Evolutionary conservation across 2,888 invertebrate species (phyloP), one percentile per base, ranked within the genome.

Genomic region (Tenodera sinensis): DNA sequence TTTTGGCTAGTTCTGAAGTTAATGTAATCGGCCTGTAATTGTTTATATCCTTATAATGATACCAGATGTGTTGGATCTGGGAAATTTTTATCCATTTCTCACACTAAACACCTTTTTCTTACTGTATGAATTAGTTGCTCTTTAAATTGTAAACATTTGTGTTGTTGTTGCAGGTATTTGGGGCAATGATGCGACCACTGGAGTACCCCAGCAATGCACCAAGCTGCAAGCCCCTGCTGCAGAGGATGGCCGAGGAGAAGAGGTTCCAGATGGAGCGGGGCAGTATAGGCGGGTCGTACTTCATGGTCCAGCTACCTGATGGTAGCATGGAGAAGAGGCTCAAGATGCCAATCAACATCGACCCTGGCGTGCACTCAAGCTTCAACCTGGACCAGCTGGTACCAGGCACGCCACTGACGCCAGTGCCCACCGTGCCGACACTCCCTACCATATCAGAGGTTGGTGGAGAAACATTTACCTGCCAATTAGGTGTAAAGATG

Each of bases 341-440:
- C 94, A 98, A 98, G 94, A 96, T 97, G 95, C 98, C 98, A 54
- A 94, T 98, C 91, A 98, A 98, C 94, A 96, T 97, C 91, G 98
- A 98, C 94, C 98, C 98, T 7, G 98, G 98, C 88, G 98, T 98
- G 86, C 98, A 98, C 93, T 98, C 98, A 89, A 98, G 97, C 92
- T 95, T 98, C 92, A 97, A 98, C 93, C 94, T 98, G 92, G 98
- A 98, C 93, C 96, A 97, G 93, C 94, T 97, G 92, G 97, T 96
- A 88, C 96, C 93, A 92, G 96, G 94, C 93, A 97, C 95, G 93
- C 96, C 95, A 90, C 95, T 97, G 93, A 96, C 96, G 83, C 96
- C 97, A 89, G 96, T 97, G 92, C 97, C 97, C 90, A 96, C 97
- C 12, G 97, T 97, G 91, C 96, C 97, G 88, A 97, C 97, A 0